A percentile compares a stretch with the other conserved stretches of the same genome.
Evolutionary conservation across 2,113 vertebrate species (phyloP).

Genomic region (Tragelaphus imberbis): DNA sequence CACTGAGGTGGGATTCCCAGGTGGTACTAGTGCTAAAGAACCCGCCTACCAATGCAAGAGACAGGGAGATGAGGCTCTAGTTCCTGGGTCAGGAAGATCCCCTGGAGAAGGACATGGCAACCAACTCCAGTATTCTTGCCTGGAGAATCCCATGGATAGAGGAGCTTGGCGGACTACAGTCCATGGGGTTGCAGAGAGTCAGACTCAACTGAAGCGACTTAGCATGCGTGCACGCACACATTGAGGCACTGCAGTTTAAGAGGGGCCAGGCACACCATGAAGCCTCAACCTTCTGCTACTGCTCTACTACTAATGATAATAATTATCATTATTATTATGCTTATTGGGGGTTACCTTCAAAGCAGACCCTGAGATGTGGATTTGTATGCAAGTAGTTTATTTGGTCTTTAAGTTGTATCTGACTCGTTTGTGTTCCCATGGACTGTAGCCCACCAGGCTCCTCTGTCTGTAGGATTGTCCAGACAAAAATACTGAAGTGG

Average conservation of each 20-base stretch:
- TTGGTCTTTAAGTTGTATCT: not conserved
- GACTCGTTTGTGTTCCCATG: not conserved
- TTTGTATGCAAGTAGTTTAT: not conserved
- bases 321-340: not conserved
- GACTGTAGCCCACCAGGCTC: not conserved
- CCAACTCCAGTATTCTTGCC: not conserved
- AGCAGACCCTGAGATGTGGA: not conserved
- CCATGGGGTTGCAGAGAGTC: not conserved
- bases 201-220: not conserved
- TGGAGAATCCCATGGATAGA: not conserved
- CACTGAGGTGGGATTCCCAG: not conserved
- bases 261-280: fast-evolving
- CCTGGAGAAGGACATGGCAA: not conserved
- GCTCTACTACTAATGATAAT: fast-evolving
- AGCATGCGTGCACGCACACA: not conserved
- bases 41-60: not conserved
- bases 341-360: not conserved
- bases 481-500: not conserved
- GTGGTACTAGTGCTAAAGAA: not conserved
- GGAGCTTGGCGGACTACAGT: not conserved
- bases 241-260: fast-evolving
- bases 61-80: not conserved
- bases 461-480: not conserved
- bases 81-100: not conserved
- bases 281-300: fast-evolving